Conservation (phyloP, 1,140 invertebrate genomes). For the Maniola jurtina region DNA sequence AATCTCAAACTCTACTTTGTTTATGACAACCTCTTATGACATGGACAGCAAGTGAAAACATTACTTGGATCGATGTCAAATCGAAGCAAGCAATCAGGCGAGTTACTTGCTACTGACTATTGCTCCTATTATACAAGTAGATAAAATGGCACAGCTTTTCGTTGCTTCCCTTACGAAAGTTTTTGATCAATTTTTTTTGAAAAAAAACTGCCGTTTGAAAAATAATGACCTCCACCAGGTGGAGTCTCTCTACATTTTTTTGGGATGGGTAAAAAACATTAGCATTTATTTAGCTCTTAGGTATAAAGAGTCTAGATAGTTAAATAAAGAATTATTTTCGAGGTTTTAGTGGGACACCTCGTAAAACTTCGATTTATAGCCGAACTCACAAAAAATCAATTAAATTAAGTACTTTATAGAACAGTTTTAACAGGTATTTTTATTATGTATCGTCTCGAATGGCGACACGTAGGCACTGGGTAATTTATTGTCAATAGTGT, state of each 20-base stretch:
- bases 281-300: too few relatives aligned
- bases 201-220: too few relatives aligned
- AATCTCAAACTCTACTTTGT: not conserved
- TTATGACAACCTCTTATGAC: constrained; percentile 11
- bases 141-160: not conserved
- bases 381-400: not conserved
- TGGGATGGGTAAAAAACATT: too few relatives aligned
- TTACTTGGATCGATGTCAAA: constrained; percentile 68
- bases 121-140: constrained; percentile 5
- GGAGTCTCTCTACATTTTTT: too few relatives aligned
- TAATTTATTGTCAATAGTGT: not conserved
- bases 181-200: too few relatives aligned
- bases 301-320: too few relatives aligned
- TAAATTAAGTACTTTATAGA: not conserved
- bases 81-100: constrained; percentile 62
- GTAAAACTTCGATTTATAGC: too few relatives aligned
- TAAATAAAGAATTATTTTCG: too few relatives aligned
- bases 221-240: too few relatives aligned
- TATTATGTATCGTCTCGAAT: not conserved
- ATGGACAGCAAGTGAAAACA: constrained; percentile 34
- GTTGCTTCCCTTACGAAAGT: too few relatives aligned
- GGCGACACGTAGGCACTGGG: not conserved
- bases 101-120: constrained; percentile 43
- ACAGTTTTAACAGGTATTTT: constrained; percentile 1
- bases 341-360: too few relatives aligned